Evolutionary conservation across 2,797 vertebrate genomes (phyloP).

Genomic region (Galagoides demidoff): DNA sequence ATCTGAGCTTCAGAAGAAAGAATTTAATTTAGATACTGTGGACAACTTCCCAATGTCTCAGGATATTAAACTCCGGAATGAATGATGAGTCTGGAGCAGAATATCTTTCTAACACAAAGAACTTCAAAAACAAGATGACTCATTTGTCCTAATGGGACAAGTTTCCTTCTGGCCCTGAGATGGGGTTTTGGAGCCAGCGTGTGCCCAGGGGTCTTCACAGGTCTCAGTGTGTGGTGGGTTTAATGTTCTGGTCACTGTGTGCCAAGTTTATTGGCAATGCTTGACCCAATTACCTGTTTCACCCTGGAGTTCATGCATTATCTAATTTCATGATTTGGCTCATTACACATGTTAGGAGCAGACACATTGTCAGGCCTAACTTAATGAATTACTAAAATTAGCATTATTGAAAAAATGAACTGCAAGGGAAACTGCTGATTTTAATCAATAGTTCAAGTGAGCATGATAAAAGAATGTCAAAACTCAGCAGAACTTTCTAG

Average conservation of each 20-base stretch:
- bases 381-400: conserved; percentile 71
- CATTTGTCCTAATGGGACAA: conserved; percentile 13
- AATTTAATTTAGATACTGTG: conserved; percentile 70
- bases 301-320: background rate
- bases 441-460: conserved; percentile 49
- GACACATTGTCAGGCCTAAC: background rate
- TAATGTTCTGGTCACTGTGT: accelerated
- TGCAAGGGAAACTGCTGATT: background rate
- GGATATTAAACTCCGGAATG: conserved; percentile 72
- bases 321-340: background rate
- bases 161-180: background rate
- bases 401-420: conserved; percentile 66
- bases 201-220: background rate
- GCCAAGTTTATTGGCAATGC: accelerated
- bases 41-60: conserved; percentile 55
- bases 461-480: background rate
- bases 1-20: conserved; percentile 50
- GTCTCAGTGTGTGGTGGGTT: accelerated
- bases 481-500: background rate
- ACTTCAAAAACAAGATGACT: conserved; percentile 57
- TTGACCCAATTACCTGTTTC: background rate
- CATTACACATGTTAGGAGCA: conserved; percentile 3
- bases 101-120: conserved; percentile 4
- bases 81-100: conserved; percentile 29
- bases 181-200: background rate